phyloP scores from a whole-genome alignment of 2,888 invertebrate genomes.

The Trachelus stipa region DNA sequence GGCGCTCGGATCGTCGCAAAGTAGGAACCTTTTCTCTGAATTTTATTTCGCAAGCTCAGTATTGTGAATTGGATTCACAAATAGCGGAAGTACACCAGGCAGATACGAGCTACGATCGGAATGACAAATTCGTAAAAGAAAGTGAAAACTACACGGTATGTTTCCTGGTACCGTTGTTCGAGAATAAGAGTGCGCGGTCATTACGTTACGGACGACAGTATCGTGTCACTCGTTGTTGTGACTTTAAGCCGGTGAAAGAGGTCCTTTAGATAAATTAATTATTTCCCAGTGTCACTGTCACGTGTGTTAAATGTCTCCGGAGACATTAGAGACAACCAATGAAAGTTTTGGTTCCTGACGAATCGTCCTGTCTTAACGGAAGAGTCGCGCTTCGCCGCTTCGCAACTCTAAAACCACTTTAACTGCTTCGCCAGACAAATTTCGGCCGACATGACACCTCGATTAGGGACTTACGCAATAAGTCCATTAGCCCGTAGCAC shows the following conservation, averaged over 20 bases:
- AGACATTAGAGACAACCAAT: background rate
- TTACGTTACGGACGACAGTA: background rate
- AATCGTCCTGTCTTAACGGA: background rate
- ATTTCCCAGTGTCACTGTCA: background rate
- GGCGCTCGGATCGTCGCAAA: background rate
- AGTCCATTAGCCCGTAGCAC: background rate
- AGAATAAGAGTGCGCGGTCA: background rate
- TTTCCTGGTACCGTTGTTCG: background rate
- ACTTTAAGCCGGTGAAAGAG: background rate
- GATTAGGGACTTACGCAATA: background rate
- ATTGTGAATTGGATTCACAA: background rate
- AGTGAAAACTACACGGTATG: conserved; percentile 31
- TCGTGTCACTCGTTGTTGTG: background rate
- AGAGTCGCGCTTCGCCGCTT: background rate
- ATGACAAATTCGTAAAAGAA: conserved; percentile 18
- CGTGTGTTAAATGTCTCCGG: background rate
- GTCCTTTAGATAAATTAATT: background rate
- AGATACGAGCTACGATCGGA: conserved; percentile 10
- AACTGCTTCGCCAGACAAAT: background rate
- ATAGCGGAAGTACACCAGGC: background rate
- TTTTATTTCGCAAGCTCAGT: background rate
- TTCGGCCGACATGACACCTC: background rate
- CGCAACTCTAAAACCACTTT: background rate
- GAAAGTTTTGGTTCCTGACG: background rate
- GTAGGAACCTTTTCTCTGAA: background rate